Base-by-base conservation (phyloP, 2,797 vertebrate species). In the Lagorchestes hirsutus region DNA sequence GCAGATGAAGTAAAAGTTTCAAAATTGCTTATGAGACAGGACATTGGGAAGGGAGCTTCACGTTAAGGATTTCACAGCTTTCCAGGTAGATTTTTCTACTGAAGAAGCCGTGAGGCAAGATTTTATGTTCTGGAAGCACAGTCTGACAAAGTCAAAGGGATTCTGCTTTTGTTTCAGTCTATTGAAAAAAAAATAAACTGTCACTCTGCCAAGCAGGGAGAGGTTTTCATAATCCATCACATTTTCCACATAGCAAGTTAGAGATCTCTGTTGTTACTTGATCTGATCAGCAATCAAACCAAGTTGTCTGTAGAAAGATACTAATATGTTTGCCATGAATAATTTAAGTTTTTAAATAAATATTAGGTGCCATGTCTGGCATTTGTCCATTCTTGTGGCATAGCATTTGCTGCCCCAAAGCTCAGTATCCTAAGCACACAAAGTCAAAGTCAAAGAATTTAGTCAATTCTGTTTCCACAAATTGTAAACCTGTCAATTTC, bases 401-500 rank as follows among this genome's bases (percentile, higher is more conserved):
- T 55, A 24, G 54, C 96, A 56, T 91, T 24, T 96, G 97, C 98
- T 94, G 97, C 98, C 96, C 97, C 95, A 93, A 97, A 97, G 97
- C 98, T 96, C 96, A 94, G 98, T 97, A 96, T 98, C 96, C 93
- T 97, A 91, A 97, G 98, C 98, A 97, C 97, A 95, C 57, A 40
- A 93, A 96, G 97, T 94, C 57, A 40, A 93, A 96, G 97, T 94
- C 46, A 14, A 95, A 52, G 94, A 94, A 0, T 28, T 99, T 98
- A 99, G 98, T 99, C 99, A 94, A 99, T 99, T 96, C 99, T 99
- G 99, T 99, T 99, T 93, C 99, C 99, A 90, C 99, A 99, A 98
- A 99, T 99, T 28, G 99, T 99, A 98, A 99, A 99, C 97, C 99
- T 99, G 98, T 99, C 99, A 97, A 99, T 99, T 97, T 99, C 99